Evolutionary conservation across 2,888 invertebrate genomes (phyloP), one percentile per base, ranked within the genome.

Genomic region (Scaptomyza flava): DNA sequence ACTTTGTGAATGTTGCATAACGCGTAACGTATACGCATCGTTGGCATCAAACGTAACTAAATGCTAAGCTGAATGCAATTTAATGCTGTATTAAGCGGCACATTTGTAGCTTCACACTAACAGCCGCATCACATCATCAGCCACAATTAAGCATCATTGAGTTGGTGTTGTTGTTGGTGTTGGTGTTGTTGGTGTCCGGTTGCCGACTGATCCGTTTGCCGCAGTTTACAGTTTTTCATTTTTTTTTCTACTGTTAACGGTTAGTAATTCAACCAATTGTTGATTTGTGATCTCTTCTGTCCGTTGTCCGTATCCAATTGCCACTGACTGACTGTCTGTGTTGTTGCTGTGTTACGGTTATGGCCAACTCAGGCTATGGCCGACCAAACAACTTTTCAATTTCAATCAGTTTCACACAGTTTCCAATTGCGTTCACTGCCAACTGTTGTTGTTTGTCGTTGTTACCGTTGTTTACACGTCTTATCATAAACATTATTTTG

Each of bases 361-460:
- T 87, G 89, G 82, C 68, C 88, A 85, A 79, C 68, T 65, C 63
- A 8, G 53, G 63, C 2, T 27, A 53, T 65, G 73, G 71, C 81
- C 59, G 87, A 75, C 61, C 81, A 89, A 86, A 84, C 84, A 87
- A 84, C 84, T 84, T 89, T 84, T 84, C 88, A 83, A 89, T 86
- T 77, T 77, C 57, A 64, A 68, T 42, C 68, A 77, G 74, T 81
- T 77, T 82, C 89, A 79, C 87, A 89, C 81, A 87, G 74, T 75
- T 83, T 86, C 52, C 74, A 69, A 38, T 56, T 80, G 66, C 70
- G 68, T 64, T 64, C 63, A 77, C 63, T 43, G 61, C 36, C 59
- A 58, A 46, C 41, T 52, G 45, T 36, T 58, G 54, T 34, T 41
- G 54, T 45, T 34, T 38, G 42, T 36, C 54, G 61, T 56, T 59